Percentiles rank a stretch among this genome's conserved stretches.
Conservation (phyloP, 1,140 invertebrate genomes). For the Diorhabda sublineata region DNA sequence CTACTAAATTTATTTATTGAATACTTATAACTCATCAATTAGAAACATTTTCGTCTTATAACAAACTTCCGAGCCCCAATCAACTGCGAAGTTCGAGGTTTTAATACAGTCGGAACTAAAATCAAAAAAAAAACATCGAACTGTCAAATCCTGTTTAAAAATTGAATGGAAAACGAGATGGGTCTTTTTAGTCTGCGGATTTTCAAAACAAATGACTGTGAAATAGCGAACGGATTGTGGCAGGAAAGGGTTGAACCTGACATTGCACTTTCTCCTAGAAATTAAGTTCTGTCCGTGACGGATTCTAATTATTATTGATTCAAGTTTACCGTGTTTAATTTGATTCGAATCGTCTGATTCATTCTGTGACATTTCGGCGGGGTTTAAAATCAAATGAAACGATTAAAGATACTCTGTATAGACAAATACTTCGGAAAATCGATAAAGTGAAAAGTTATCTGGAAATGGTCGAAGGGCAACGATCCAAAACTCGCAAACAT, state of each 20-base stretch:
- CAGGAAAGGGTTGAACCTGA: constrained; percentile 8
- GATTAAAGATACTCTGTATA: no score
- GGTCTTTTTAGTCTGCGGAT: background rate
- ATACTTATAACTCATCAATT: no score
- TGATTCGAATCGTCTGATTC: background rate
- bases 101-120: no score
- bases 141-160: constrained; percentile 2
- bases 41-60: no score
- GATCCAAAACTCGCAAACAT: no score
- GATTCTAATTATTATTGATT: constrained; percentile 14
- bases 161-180: background rate
- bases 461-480: no score
- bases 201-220: constrained; percentile 8
- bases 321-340: background rate
- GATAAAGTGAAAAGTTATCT: no score
- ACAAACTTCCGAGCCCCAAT: no score
- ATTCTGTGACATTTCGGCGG: background rate
- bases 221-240: constrained; percentile 4
- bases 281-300: constrained; percentile 4
- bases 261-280: constrained; percentile 9
- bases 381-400: no score
- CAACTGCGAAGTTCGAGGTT: no score
- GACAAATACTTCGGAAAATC: no score
- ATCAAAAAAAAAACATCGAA: background rate
- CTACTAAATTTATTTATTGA: no score